Evolutionary conservation across 2,888 invertebrate genomes (phyloP).

Genomic region (Eristalis intricaria): DNA sequence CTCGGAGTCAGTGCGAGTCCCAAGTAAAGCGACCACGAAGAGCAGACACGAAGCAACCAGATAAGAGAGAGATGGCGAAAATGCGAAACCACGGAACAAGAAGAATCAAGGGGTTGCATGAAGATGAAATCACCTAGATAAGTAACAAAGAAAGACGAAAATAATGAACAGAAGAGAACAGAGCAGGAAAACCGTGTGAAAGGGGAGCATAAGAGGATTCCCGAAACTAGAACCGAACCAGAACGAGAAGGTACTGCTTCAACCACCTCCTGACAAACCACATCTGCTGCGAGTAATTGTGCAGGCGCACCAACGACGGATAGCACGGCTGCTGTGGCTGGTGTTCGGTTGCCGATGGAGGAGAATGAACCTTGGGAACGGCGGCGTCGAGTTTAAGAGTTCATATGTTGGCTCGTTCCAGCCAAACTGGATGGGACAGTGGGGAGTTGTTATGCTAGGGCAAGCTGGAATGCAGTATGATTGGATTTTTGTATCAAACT

Average conservation of each 20-base stretch:
- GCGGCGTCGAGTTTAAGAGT: background rate
- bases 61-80: background rate
- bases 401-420: slow-evolving; percentile 12
- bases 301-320: background rate
- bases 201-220: slow-evolving; percentile 15
- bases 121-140: slow-evolving; percentile 67
- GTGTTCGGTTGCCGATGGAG: background rate
- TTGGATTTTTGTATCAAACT: slow-evolving; percentile 36
- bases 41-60: background rate
- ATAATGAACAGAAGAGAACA: slow-evolving; percentile 42
- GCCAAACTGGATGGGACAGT: slow-evolving; percentile 27
- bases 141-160: slow-evolving; percentile 55
- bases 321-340: no score
- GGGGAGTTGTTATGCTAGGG: slow-evolving; percentile 36
- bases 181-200: background rate
- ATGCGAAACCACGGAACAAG: background rate
- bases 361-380: slow-evolving; percentile 40
- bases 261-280: slow-evolving; percentile 15
- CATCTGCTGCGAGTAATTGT: slow-evolving; percentile 28
- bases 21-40: background rate
- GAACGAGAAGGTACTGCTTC: slow-evolving; percentile 2
- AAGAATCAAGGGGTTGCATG: slow-evolving; percentile 15
- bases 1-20: background rate
- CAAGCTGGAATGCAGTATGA: slow-evolving; percentile 51
- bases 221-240: slow-evolving; percentile 12